Evolutionary conservation across 2,888 invertebrate species (phyloP).

Genomic region (Drosophila melanosoma): DNA sequence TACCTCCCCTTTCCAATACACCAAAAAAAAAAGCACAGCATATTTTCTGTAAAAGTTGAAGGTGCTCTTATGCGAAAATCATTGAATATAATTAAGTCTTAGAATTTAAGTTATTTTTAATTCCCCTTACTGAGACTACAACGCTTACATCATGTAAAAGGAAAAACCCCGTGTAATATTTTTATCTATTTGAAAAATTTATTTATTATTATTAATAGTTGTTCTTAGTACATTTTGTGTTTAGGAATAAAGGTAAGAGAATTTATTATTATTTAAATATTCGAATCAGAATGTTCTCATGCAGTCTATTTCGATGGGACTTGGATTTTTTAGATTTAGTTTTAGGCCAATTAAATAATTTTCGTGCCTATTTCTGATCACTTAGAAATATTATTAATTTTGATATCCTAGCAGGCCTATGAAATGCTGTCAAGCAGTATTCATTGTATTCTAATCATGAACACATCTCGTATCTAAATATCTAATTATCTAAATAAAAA

Average conservation of each 20-base stretch:
- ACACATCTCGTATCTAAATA: too few species aligned
- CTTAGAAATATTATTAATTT: too few species aligned
- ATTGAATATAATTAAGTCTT: neutral
- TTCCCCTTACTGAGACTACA: too few species aligned
- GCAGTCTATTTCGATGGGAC: too few species aligned
- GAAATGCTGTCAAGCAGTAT: neutral
- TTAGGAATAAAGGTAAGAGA: too few species aligned
- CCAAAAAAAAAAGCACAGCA: neutral
- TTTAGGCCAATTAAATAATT: too few species aligned
- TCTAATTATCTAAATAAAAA: slow-evolving; percentile 24
- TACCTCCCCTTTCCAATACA: neutral
- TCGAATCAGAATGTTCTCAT: too few species aligned
- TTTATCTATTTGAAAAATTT: neutral
- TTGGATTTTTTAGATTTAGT: too few species aligned
- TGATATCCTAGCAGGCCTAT: slow-evolving; percentile 15
- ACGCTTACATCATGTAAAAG: neutral
- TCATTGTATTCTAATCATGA: too few species aligned
- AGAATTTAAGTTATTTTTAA: neutral
- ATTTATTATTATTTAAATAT: too few species aligned
- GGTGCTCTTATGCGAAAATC: neutral
- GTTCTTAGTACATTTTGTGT: too few species aligned
- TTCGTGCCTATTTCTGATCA: too few species aligned
- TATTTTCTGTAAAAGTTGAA: neutral
- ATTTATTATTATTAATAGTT: neutral
- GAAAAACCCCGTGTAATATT: neutral